Conservation (phyloP, 2,113 vertebrate genomes). For the Oryzias celebensis region DNA sequence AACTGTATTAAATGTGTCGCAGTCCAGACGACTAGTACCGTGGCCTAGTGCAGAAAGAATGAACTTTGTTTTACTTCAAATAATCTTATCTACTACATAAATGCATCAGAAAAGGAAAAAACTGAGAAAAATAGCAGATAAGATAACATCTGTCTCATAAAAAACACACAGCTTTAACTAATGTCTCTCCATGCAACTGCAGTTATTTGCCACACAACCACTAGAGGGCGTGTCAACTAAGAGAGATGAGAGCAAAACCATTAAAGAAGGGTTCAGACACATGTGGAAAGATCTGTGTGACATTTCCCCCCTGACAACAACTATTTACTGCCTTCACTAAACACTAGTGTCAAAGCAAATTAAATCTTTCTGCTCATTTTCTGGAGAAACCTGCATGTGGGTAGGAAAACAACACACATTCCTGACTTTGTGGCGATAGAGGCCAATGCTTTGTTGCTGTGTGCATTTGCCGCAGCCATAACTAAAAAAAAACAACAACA, state of each 20-base stretch:
- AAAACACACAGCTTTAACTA: neutral
- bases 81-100: constrained; percentile 23
- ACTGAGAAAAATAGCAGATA: constrained; percentile 32
- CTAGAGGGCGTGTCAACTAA: constrained; percentile 39
- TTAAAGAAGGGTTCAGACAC: neutral
- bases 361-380: constrained; percentile 23
- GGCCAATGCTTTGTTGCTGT: constrained; percentile 23
- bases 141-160: constrained; percentile 38
- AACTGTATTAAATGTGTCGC: too few relatives aligned
- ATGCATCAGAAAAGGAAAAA: constrained; percentile 30
- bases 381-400: constrained; percentile 38
- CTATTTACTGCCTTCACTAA: constrained; percentile 32
- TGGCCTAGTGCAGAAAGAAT: constrained; percentile 8
- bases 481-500: constrained; percentile 32
- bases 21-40: neutral
- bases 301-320: constrained; percentile 29
- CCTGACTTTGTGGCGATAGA: constrained; percentile 29
- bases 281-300: constrained; percentile 4
- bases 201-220: neutral
- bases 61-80: constrained; percentile 17
- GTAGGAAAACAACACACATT: constrained; percentile 50
- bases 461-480: constrained; percentile 24
- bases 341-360: constrained; percentile 23
- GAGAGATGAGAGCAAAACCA: neutral
- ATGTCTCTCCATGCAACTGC: constrained; percentile 5